Base-by-base conservation (phyloP, 2,888 invertebrate genomes). In the Drosophila formosana region DNA sequence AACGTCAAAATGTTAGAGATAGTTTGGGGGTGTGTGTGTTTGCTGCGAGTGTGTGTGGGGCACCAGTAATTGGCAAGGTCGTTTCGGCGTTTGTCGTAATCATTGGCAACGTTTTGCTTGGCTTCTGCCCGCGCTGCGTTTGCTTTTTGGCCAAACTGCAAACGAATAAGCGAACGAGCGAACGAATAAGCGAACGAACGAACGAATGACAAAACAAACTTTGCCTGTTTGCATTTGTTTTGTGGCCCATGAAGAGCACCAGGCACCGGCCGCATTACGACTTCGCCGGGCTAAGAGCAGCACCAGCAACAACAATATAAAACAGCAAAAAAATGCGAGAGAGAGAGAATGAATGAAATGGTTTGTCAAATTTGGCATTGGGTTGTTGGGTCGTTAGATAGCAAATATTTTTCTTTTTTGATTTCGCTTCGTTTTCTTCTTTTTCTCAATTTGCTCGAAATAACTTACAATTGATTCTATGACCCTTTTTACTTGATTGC, bases 41-140 rank as follows among this genome's bases (percentile, higher is more conserved):
- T 30, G 4, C 3, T 56, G 25, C 34, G 11, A 47, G 41, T 43
- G 45, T 45, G 30, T 55, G 26, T 30, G 55, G 23, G 43, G 53
- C 76, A 85, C 46, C 82, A 75, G 89, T 89, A 86, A 90, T 90
- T 89, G 90, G 90, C 90, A 90, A 90, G 90, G 90, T 90, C 91
- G 91, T 90, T 91, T 72, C 91, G 82, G 81, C 90, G 90, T 90
- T 91, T 89, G 83, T 78, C 79, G 90, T 86, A 89, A 84, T 86
- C 88, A 77, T 82, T 81, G 83, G 75, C 75, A 74, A 81, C 73
- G 76, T 76, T 81, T 84, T 73, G 65, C 72, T 70, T 73, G 72
- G 73, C 74, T 81, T 72, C 76, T 78, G 66, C 71, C 58, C 56
- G 53, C 75, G 69, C 63, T 62, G 66, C 68, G 66, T 80, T 81